These are phyloP conservation scores for Meleagris gallopavo DNA, from an alignment of 2,113 vertebrate genomes.

Conservation along the genomic window DNA sequence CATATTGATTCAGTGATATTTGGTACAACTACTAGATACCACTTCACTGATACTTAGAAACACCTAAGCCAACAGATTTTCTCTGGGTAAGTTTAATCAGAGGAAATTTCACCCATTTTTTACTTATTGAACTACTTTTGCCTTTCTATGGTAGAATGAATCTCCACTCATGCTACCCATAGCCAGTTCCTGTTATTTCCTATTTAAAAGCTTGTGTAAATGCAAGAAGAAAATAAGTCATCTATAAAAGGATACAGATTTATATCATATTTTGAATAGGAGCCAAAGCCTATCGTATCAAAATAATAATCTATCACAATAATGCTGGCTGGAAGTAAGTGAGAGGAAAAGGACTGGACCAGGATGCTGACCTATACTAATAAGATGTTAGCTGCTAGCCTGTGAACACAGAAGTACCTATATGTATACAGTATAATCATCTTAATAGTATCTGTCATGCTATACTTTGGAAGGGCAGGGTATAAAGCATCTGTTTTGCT, in stretches of 20 bases:
- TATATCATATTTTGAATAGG: constrained; percentile 5
- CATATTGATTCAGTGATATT: neutral
- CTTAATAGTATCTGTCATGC: constrained; percentile 43
- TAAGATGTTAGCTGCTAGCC: neutral
- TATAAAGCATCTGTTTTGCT: constrained; percentile 29
- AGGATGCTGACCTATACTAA: constrained; percentile 20
- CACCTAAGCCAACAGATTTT: neutral
- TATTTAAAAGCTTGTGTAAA: neutral
- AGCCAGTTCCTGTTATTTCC: neutral
- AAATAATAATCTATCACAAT: constrained; percentile 25
- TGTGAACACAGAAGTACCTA: neutral
- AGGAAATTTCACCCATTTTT: neutral
- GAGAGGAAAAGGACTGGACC: neutral
- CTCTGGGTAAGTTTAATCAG: neutral
- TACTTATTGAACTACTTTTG: neutral
- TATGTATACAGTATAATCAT: constrained; percentile 32
- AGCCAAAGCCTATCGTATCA: neutral
- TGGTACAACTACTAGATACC: neutral
- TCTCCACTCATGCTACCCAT: neutral
- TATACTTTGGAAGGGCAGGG: neutral
- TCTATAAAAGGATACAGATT: neutral
- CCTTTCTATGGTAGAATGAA: neutral
- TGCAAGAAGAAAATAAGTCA: neutral
- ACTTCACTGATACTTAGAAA: neutral
- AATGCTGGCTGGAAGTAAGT: constrained; percentile 2